A percentile compares a stretch with the other conserved stretches of the same genome.
phyloP scores from a whole-genome alignment of 1,140 invertebrate species.

The Chironomus tepperi region DNA sequence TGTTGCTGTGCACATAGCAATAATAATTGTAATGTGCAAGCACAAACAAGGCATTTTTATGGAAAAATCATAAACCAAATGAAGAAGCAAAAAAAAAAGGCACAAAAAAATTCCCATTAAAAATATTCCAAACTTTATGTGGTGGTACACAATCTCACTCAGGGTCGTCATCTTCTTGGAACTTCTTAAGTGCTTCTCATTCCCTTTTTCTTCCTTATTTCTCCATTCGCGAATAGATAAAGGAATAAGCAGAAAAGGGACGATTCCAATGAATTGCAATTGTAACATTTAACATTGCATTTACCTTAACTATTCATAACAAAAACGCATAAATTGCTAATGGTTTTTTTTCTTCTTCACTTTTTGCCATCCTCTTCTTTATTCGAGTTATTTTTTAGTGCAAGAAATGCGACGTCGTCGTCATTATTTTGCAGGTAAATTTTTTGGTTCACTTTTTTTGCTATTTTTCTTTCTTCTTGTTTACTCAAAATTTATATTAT shows the following conservation, averaged over 20 bases:
- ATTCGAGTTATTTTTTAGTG: neutral
- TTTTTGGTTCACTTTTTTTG: no score
- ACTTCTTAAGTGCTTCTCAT: neutral
- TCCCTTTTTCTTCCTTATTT: no score
- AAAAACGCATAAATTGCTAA: neutral
- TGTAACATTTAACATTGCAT: constrained; percentile 14
- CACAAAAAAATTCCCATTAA: neutral
- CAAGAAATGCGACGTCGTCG: neutral
- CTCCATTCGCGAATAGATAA: neutral
- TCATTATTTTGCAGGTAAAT: no score
- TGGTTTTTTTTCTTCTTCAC: constrained; percentile 3
- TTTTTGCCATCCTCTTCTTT: neutral
- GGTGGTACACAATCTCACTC: neutral
- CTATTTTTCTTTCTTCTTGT: no score
- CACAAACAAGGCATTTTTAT: neutral
- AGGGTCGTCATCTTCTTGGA: constrained; percentile 1
- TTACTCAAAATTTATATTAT: no score
- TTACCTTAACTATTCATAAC: neutral
- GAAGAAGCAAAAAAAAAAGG: neutral
- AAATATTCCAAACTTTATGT: neutral
- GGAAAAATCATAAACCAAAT: constrained; percentile 21
- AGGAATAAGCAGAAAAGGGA: neutral
- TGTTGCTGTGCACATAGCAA: neutral
- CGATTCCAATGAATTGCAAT: neutral
- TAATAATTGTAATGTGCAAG: neutral